A percentile compares a stretch with the other conserved stretches of the same genome.
Evolutionary conservation across 1,140 invertebrate genomes (phyloP).

Genomic region (Probaryconus sp.): DNA sequence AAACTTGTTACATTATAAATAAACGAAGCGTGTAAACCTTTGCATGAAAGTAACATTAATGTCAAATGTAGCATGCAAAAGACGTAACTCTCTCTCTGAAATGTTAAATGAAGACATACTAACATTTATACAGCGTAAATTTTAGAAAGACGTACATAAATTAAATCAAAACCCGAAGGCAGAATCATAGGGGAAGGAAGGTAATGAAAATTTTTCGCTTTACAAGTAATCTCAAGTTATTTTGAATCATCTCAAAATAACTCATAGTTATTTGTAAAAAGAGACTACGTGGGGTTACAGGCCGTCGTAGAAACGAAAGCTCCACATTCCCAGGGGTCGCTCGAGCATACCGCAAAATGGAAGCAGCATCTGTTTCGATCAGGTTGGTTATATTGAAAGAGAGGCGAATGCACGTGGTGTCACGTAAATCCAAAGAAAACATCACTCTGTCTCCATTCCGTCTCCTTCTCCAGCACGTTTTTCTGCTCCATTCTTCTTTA

Average conservation of each 20-base stretch:
- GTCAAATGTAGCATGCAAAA: no score
- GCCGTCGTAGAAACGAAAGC: slow-evolving; percentile 59
- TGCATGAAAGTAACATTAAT: no score
- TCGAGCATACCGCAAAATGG: slow-evolving; percentile 69
- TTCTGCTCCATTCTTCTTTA: slow-evolving; percentile 47
- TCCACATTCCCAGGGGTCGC: slow-evolving; percentile 70
- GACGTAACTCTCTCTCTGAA: no score
- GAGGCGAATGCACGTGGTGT: slow-evolving; percentile 66
- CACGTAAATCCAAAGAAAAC: slow-evolving; percentile 74
- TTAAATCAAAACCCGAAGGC: slow-evolving; percentile 41
- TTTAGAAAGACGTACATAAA: slow-evolving; percentile 2
- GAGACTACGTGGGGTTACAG: slow-evolving; percentile 53
- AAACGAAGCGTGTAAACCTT: no score
- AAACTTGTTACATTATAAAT: no score
- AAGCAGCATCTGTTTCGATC: slow-evolving; percentile 68
- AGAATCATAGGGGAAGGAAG: slow-evolving; percentile 31
- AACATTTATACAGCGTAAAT: neutral
- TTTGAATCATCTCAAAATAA: slow-evolving; percentile 58
- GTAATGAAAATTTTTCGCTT: slow-evolving; percentile 51
- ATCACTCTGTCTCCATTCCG: slow-evolving; percentile 63
- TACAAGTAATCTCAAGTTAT: no score
- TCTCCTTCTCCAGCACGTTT: slow-evolving; percentile 57
- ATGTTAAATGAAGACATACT: no score
- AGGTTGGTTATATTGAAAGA: slow-evolving; percentile 66
- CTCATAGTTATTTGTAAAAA: slow-evolving; percentile 55